Evolutionary conservation across 1,140 invertebrate genomes (phyloP).

Genomic region (Drosophila tsacasi): DNA sequence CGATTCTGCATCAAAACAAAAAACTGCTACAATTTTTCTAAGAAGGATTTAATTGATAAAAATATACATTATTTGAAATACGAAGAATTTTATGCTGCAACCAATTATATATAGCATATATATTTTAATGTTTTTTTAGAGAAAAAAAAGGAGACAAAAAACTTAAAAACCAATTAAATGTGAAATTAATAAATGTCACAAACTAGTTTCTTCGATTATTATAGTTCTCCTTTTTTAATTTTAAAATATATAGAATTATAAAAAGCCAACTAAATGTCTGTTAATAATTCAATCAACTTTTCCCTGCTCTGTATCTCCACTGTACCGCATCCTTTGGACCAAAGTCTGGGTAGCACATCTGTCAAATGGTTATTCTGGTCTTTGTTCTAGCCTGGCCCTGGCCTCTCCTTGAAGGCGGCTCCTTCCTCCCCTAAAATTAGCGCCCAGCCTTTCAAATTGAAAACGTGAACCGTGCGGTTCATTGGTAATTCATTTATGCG

Average conservation of each 20-base stretch:
- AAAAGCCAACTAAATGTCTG: neutral
- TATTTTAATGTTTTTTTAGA: neutral
- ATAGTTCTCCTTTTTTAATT: too few relatives aligned
- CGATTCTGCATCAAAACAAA: neutral
- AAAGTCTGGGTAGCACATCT: conserved; percentile 50
- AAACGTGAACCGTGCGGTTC: conserved; percentile 80
- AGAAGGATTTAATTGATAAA: neutral
- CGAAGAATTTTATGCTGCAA: neutral
- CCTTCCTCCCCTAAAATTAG: conserved; percentile 58
- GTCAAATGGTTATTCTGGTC: conserved; percentile 70
- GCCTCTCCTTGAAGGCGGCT: neutral
- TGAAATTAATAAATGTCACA: neutral
- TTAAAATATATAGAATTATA: too few relatives aligned
- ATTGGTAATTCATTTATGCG: conserved; percentile 84
- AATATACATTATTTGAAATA: neutral
- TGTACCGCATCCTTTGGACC: conserved; percentile 12
- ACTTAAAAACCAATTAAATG: neutral
- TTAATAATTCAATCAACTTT: neutral
- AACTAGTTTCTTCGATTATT: neutral
- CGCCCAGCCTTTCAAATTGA: conserved; percentile 70
- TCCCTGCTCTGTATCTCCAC: neutral
- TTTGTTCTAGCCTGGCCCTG: conserved; percentile 46
- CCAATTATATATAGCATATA: neutral
- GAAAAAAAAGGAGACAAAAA: too few relatives aligned
- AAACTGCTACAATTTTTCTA: too few relatives aligned